Percentiles rank a stretch among this genome's conserved stretches.
These are phyloP conservation scores for Tenthredo amoena DNA, from an alignment of 2,888 invertebrate species.

Conservation along the genomic window DNA sequence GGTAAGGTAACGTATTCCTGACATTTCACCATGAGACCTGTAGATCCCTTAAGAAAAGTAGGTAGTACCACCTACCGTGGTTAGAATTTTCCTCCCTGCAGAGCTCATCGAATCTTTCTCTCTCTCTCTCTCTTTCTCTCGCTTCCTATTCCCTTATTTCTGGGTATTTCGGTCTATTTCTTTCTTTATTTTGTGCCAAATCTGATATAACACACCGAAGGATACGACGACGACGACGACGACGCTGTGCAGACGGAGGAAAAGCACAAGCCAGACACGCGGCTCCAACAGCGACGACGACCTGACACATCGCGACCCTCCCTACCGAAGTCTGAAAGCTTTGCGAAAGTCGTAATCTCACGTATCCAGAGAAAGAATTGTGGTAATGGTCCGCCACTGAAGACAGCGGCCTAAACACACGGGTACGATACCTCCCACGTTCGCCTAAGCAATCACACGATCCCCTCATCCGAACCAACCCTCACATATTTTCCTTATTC, in stretches of 20 bases:
- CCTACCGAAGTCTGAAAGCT: constrained; percentile 43
- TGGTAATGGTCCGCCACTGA: constrained; percentile 31
- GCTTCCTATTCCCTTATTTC: not conserved
- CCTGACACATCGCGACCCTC: constrained; percentile 25
- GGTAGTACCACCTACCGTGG: not conserved
- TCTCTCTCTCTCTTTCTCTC: not conserved
- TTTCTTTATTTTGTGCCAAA: not conserved
- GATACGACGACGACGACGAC: not conserved
- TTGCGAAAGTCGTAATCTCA: constrained; percentile 42
- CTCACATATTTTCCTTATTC: not conserved
- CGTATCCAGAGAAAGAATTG: constrained; percentile 47
- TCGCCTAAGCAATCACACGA: constrained; percentile 29
- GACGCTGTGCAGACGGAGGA: not conserved
- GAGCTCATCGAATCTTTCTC: not conserved
- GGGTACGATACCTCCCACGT: constrained; percentile 1
- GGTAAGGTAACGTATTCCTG: not conserved
- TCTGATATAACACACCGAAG: constrained; percentile 17
- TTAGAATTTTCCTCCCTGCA: not conserved
- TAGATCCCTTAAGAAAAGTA: not conserved
- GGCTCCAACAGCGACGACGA: constrained; percentile 2
- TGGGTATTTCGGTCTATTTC: not conserved
- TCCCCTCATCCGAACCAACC: not conserved
- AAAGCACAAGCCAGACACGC: constrained; percentile 28
- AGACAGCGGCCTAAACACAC: constrained; percentile 38
- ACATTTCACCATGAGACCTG: not conserved